phyloP scores from a whole-genome alignment of 1,140 invertebrate species.

The Zaprionus africanus region DNA sequence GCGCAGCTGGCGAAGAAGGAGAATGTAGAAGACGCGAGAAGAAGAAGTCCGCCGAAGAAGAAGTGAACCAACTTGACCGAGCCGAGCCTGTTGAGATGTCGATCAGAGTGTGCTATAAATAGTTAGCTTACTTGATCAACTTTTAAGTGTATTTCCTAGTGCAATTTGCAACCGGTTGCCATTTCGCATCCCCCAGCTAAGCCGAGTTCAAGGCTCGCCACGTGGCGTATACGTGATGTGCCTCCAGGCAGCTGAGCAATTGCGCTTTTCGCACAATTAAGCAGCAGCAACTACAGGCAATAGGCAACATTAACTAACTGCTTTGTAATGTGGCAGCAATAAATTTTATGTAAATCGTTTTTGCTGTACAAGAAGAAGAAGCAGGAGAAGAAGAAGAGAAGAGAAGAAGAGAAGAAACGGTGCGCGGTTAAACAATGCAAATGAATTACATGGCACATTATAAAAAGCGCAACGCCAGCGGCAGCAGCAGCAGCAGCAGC shows the following conservation, averaged over 20 bases:
- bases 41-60: neutral
- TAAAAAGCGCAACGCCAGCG: slow-evolving; percentile 45
- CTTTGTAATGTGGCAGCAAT: slow-evolving; percentile 80
- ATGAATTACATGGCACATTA: slow-evolving; percentile 68
- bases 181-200: slow-evolving; percentile 24
- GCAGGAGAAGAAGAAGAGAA: neutral
- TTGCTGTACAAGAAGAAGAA: slow-evolving; percentile 33
- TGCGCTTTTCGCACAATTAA: slow-evolving; percentile 77
- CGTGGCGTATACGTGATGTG: slow-evolving; percentile 77
- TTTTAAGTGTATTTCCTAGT: neutral
- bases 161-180: slow-evolving; percentile 44
- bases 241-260: slow-evolving; percentile 42
- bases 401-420: slow-evolving; percentile 45
- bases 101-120: neutral
- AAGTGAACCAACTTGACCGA: neutral
- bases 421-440: slow-evolving; percentile 77
- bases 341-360: slow-evolving; percentile 81
- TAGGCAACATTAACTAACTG: slow-evolving; percentile 74
- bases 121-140: neutral
- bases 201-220: slow-evolving; percentile 76
- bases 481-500: slow-evolving; percentile 1
- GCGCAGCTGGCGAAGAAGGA: neutral
- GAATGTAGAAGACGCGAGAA: too few species aligned
- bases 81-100: slow-evolving; percentile 1
- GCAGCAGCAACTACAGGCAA: slow-evolving; percentile 35